Evolutionary conservation across 2,888 invertebrate genomes (phyloP), one percentile per base, ranked within the genome.

Genomic region (Chymomyza fuscimana): DNA sequence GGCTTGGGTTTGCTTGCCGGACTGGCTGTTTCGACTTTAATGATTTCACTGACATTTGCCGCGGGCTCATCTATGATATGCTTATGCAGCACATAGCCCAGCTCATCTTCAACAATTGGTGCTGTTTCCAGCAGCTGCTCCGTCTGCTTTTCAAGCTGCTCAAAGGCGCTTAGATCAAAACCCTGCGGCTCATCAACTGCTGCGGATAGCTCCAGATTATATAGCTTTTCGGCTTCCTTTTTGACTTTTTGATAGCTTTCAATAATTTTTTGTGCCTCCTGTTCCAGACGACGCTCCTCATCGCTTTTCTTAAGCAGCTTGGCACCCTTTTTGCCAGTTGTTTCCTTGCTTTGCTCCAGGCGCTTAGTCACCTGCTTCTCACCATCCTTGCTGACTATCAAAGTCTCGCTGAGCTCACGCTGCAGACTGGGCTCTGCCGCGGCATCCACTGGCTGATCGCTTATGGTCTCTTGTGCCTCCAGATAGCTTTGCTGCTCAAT

Each of bases 211-310:
- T 88, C 75, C 12, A 82, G 72, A 5, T 82, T 84, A 69, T 87
- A 85, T 0, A 90, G 72, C 22, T 90, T 90, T 54, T 90, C 90
- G 0, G 90, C 89, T 50, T 90, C 90, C 65, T 90, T 90, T 63
- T 85, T 89, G 9, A 90, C 90, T 62, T 90, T 90, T 56, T 90
- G 90, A 77, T 90, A 90, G 72, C 89, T 90, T 56, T 90, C 90
- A 19, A 90, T 90, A 0, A 90, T 78, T 67, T 89, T 89, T 46
- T 90, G 90, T 0, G 90, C 90, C 70, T 90, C 90, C 72, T 86
- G 73, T 68, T 90, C 90, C 0, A 90, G 71, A 5, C 87, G 87
- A 9, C 89, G 85, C 59, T 90, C 90, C 25, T 90, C 90, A 2
- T 90, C 90, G 5, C 86, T 85, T 67, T 90, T 90, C 74, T 90